Evolutionary conservation across 2,888 invertebrate species (phyloP), one percentile per base, ranked within the genome.

Genomic region (Amiota mariae): DNA sequence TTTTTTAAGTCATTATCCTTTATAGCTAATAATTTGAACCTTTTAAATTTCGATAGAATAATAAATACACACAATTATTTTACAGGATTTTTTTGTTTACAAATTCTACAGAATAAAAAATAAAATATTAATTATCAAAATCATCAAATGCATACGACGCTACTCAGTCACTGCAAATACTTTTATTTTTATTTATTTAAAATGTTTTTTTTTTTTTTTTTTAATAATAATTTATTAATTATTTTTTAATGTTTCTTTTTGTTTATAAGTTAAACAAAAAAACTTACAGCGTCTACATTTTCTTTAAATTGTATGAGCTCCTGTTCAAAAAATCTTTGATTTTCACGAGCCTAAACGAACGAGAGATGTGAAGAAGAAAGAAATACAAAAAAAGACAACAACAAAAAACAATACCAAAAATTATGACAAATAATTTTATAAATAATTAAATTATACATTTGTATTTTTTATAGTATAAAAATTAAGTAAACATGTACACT

Each of bases 251-350:
- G 46, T 9, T 64, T 63, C 46, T 59, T 71, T 57, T 59, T 56
- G 66, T 72, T 72, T 51, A 66, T 63, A 72, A 72, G 24, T 67
- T 36, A 24, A 66, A 68, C 56, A 64, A 73, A 73, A 75, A 75
- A 77, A 88, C 87, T 88, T 88, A 88, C 87, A 85, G 86, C 82
- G 76, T 83, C 87, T 79, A 88, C 83, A 82, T 79, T 86, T 82
- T 82, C 79, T 88, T 88, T 88, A 79, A 86, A 84, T 79, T 88
- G 88, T 80, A 84, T 78, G 81, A 85, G 81, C 78, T 88, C 89
- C 88, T 86, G 81, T 85, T 88, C 88, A 77, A 85, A 81, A 82
- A 82, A 82, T 81, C 82, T 87, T 70, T 88, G 89, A 81, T 83
- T 78, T 81, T 84, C 88, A 81, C 88, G 88, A 77, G 88, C 88